phyloP scores from a whole-genome alignment of 2,797 vertebrate genomes.

The Nyctalus aviator region DNA sequence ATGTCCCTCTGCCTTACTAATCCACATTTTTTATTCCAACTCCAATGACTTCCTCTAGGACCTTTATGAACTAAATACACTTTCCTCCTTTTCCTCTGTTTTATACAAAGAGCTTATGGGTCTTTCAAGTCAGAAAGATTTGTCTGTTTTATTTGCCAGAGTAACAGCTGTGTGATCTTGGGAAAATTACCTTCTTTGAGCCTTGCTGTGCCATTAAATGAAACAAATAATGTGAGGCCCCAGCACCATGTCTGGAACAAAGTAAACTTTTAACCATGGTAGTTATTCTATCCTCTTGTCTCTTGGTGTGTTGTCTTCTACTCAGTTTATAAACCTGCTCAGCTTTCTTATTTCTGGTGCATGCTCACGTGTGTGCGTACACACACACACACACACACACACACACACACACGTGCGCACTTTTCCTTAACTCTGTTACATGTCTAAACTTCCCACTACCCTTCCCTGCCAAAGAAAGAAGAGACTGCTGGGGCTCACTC shows the following conservation, averaged over 20 bases:
- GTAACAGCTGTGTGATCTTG: conserved; percentile 23
- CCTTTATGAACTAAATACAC: neutral
- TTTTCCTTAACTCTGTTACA: neutral
- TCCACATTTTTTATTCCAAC: conserved; percentile 28
- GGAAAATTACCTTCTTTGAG: conserved; percentile 37
- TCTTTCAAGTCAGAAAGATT: neutral
- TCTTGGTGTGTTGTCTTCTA: neutral
- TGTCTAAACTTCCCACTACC: neutral
- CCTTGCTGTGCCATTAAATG: neutral
- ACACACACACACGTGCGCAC: neutral
- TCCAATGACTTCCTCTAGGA: neutral
- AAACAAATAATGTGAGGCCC: neutral
- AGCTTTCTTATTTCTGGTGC: neutral
- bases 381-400: neutral
- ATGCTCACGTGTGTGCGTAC: no score
- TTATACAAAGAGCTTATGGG: neutral
- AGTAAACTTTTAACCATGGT: neutral
- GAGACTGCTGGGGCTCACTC: neutral
- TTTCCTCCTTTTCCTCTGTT: neutral
- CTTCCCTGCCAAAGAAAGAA: neutral
- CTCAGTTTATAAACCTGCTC: neutral
- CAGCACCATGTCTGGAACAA: neutral
- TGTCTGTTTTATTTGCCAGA: neutral
- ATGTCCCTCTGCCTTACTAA: conserved; percentile 6
- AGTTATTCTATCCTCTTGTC: neutral